Evolutionary conservation across 2,113 vertebrate genomes (phyloP).

Genomic region (Microcebus ravelobensis): DNA sequence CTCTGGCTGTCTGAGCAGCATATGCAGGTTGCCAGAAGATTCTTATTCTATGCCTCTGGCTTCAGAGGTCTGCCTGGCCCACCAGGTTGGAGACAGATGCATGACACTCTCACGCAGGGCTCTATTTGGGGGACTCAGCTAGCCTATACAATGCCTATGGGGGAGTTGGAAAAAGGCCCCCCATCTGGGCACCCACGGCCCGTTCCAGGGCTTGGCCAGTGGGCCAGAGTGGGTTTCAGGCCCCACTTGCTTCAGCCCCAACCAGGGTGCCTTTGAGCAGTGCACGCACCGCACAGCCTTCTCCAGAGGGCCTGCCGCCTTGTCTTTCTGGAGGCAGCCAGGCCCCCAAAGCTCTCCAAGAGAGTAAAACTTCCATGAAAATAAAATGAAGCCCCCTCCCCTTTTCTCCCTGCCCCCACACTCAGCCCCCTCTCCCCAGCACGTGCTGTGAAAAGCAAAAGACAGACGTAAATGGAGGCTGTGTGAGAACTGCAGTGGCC

Average conservation of each 20-base stretch:
- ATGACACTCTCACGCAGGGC: no score
- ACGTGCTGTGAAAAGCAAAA: not conserved
- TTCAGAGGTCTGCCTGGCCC: not conserved
- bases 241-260: rapidly evolving
- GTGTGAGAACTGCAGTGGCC: not conserved
- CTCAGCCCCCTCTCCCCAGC: not conserved
- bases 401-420: no score
- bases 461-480: not conserved
- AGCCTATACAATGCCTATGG: not conserved
- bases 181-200: not conserved
- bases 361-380: constrained; percentile 2
- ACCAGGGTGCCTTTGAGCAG: not conserved
- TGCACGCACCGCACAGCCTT: not conserved
- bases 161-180: not conserved
- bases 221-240: not conserved
- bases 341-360: not conserved
- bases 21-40: not conserved
- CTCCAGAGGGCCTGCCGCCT: not conserved
- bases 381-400: not conserved
- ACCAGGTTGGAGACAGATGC: not conserved
- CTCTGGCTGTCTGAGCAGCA: not conserved
- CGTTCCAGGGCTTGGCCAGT: not conserved
- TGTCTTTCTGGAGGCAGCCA: not conserved
- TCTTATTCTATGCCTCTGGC: not conserved
- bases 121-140: not conserved